phyloP scores from a whole-genome alignment of 2,888 invertebrate genomes.

The Cantharis nigra region DNA sequence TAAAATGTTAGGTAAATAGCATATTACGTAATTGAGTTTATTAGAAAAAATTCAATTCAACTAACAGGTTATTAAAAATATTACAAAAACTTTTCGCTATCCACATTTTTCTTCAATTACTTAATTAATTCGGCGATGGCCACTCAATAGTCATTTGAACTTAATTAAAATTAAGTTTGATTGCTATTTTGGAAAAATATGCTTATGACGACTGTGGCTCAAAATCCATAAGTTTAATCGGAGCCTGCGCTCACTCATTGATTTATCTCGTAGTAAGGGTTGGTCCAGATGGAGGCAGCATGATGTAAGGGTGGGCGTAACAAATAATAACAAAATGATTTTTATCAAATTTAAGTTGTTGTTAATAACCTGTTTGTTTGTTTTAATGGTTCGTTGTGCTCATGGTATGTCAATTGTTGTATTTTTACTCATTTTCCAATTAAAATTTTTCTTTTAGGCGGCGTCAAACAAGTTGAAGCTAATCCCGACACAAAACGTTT shows the following conservation, averaged over 20 bases:
- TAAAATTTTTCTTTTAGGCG: conserved; percentile 40
- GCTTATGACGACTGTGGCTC: neutral
- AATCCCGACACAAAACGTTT: conserved; percentile 94
- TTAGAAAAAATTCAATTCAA: neutral
- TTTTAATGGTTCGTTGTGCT: conserved; percentile 35
- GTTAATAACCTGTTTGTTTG: conserved; percentile 25
- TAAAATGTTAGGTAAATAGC: neutral
- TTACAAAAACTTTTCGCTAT: neutral
- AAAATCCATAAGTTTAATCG: neutral
- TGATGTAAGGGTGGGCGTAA: conserved; percentile 42
- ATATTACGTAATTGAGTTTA: neutral
- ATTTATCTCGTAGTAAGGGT: conserved; percentile 36
- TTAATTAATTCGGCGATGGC: neutral
- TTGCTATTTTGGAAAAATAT: neutral
- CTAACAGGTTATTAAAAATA: neutral
- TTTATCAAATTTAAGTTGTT: conserved; percentile 18
- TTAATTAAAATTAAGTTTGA: neutral
- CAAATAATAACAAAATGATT: conserved; percentile 31
- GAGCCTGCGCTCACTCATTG: conserved; percentile 40
- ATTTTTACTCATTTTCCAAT: neutral
- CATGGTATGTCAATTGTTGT: conserved; percentile 33
- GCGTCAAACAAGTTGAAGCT: conserved; percentile 66
- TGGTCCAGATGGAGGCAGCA: conserved; percentile 34
- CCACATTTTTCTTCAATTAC: neutral
- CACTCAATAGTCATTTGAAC: neutral